Evolutionary conservation across 2,888 invertebrate species (phyloP), one percentile per base, ranked within the genome.

Genomic region (Leptinotarsa tumamoca): DNA sequence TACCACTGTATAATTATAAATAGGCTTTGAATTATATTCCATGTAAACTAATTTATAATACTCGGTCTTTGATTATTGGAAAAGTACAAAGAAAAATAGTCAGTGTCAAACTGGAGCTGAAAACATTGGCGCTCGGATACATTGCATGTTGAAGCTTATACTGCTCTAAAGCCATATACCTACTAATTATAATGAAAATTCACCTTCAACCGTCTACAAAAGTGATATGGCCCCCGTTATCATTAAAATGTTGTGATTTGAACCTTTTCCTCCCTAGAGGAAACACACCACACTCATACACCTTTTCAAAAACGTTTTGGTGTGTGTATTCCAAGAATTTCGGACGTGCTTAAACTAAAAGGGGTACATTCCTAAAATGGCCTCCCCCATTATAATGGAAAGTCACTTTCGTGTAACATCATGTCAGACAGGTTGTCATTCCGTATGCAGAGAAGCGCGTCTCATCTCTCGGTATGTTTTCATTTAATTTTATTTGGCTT

Each of bases 401-500:
- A 75, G 78, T 74, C 72, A 76, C 74, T 72, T 73, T 71, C 67
- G 78, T 63, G 70, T 71, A 77, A 77, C 66, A 68, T 73, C 66
- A 68, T 73, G 77, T 72, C 73, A 67, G 77, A 63, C 79, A 73
- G 75, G 75, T 78, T 73, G 77, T 79, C 79, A 78, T 78, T 79
- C 75, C 69, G 79, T 78, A 79, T 80, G 77, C 79, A 72, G 68
- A 73, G 67, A 21, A 68, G 69, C 74, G 54, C 66, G 72, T 67
- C 61, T 68, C 27, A 71, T 56, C 66, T 68, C 74, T 74, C 69
- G 72, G 74, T 81, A 80, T 83, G 83, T 82, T 83, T 81, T 82
- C 83, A 79, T 83, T 82, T 85, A 85, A 84, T 85, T 83, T 83
- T 81, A 83, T 83, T 85, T 82, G 80, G 81, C 82, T 83, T 83